phyloP scores from a whole-genome alignment of 2,797 vertebrate species.

The Diplodus puntazzo region DNA sequence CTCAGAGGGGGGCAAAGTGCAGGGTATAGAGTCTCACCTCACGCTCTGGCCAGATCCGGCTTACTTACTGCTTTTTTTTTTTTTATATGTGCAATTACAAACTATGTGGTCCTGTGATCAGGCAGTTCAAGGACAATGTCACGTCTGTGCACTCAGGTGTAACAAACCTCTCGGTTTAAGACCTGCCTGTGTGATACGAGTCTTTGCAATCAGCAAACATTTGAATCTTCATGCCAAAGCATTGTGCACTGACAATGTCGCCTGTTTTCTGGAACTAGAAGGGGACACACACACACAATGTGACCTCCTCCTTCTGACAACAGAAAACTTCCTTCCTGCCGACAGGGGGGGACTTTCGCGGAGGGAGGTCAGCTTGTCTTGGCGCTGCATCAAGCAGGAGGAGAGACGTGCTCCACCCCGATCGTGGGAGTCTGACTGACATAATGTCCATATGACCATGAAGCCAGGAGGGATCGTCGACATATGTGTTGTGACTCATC shows the following conservation, averaged over 20 bases:
- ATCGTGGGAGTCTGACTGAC: slow-evolving; percentile 56
- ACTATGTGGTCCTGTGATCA: slow-evolving; percentile 15
- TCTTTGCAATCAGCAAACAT: slow-evolving; percentile 1
- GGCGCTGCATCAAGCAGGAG: slow-evolving; percentile 59
- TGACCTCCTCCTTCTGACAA: slow-evolving; percentile 64
- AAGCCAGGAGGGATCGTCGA: neutral
- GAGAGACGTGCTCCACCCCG: slow-evolving; percentile 55
- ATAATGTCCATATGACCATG: neutral
- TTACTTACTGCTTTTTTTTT: slow-evolving; percentile 4
- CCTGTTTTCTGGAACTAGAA: slow-evolving; percentile 55
- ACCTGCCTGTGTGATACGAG: slow-evolving; percentile 11
- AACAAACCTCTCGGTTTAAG: slow-evolving; percentile 22
- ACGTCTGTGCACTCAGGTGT: slow-evolving; percentile 1
- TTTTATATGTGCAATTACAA: slow-evolving; percentile 49
- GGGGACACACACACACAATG: slow-evolving; percentile 63
- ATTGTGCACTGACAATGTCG: slow-evolving; percentile 47
- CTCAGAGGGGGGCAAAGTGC: slow-evolving; percentile 14
- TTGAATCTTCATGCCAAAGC: slow-evolving; percentile 17
- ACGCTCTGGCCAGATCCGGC: slow-evolving; percentile 10
- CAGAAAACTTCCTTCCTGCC: slow-evolving; percentile 79
- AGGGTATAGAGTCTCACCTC: slow-evolving; percentile 1
- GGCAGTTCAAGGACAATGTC: slow-evolving; percentile 20
- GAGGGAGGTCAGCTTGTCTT: slow-evolving; percentile 65
- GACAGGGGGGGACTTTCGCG: slow-evolving; percentile 41
- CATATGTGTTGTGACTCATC: slow-evolving; percentile 16